Conservation (phyloP, 2,888 invertebrate species). For the Icerya purchasi region DNA sequence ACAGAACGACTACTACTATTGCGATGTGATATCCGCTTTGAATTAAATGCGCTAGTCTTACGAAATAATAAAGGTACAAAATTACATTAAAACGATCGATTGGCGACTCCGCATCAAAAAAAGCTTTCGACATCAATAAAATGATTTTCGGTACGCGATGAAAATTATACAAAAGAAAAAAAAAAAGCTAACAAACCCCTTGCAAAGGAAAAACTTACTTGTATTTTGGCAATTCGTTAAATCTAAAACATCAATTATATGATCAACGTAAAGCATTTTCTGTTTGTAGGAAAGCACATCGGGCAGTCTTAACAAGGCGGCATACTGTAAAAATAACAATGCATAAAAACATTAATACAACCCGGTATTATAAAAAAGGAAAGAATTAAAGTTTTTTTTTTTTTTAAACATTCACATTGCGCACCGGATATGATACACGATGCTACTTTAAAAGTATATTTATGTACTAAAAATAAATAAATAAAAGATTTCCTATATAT, state of each 20-base stretch:
- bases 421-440: background rate
- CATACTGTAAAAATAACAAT: constrained; percentile 30
- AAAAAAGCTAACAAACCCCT: too few species aligned
- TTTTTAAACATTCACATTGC: background rate
- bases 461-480: background rate
- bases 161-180: too few species aligned
- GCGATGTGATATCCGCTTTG: too few species aligned
- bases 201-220: constrained; percentile 32
- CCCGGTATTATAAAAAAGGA: constrained; percentile 1
- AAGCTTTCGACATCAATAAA: too few species aligned
- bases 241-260: constrained; percentile 52
- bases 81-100: too few species aligned
- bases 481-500: too few species aligned
- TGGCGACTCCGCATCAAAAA: too few species aligned
- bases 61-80: too few species aligned
- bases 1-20: too few species aligned
- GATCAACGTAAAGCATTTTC: constrained; percentile 54
- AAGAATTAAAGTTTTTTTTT: background rate
- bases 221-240: constrained; percentile 52
- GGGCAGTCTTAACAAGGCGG: constrained; percentile 40
- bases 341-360: constrained; percentile 3
- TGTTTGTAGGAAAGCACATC: constrained; percentile 45
- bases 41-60: too few species aligned
- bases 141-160: too few species aligned
- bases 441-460: background rate